phyloP scores from a whole-genome alignment of 2,888 invertebrate genomes.

The Dicycla oo region DNA sequence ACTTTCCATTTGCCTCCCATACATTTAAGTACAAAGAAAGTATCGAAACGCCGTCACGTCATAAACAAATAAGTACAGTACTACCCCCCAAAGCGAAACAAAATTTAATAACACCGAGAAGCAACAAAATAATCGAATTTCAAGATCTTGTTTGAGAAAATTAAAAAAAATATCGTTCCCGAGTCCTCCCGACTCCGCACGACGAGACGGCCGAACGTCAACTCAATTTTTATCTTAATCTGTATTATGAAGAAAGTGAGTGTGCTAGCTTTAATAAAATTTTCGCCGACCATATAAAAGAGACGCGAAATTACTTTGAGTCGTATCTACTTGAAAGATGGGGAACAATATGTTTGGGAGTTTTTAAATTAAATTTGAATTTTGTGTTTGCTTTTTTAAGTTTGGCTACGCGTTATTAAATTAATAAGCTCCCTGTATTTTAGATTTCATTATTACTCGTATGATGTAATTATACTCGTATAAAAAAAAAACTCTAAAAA shows the following conservation, averaged over 20 bases:
- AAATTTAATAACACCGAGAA: slow-evolving; percentile 84
- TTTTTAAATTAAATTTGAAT: slow-evolving; percentile 46
- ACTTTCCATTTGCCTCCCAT: slow-evolving; percentile 6
- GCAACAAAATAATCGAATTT: slow-evolving; percentile 85
- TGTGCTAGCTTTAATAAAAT: slow-evolving; percentile 78
- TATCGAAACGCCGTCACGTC: slow-evolving; percentile 62
- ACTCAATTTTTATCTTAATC: slow-evolving; percentile 88
- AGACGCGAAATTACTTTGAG: slow-evolving; percentile 75
- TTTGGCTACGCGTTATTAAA: slow-evolving; percentile 23
- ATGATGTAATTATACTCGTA: no score
- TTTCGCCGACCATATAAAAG: slow-evolving; percentile 73
- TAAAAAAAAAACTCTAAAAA: no score
- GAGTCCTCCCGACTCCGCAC: slow-evolving; percentile 19
- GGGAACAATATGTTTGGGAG: slow-evolving; percentile 43
- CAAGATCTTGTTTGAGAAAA: slow-evolving; percentile 86
- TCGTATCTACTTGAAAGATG: slow-evolving; percentile 60
- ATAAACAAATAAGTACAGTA: slow-evolving; percentile 67
- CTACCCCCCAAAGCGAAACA: slow-evolving; percentile 73
- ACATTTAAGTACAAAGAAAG: slow-evolving; percentile 40
- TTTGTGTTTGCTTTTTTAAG: slow-evolving; percentile 35
- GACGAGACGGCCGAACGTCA: slow-evolving; percentile 82
- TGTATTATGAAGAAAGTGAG: slow-evolving; percentile 84
- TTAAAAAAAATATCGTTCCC: slow-evolving; percentile 86
- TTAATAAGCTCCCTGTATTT: slow-evolving; percentile 3
- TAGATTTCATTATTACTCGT: neutral